Evolutionary conservation across 2,797 vertebrate genomes (phyloP).

Genomic region (Acanthopagrus latus): DNA sequence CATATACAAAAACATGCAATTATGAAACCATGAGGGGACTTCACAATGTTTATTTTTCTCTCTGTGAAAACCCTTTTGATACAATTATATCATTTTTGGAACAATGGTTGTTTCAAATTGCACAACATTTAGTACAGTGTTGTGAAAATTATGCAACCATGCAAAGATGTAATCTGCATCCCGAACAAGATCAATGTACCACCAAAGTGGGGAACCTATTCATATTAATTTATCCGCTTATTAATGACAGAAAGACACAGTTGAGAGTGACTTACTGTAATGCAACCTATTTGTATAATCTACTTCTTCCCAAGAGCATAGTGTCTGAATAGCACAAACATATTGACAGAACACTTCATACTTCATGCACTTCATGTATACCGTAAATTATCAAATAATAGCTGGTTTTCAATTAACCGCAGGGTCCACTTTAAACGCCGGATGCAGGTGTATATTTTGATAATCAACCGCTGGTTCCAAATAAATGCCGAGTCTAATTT

Average conservation of each 20-base stretch:
- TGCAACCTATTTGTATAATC: constrained; percentile 49
- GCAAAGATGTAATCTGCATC: constrained; percentile 66
- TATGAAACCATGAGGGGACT: not conserved
- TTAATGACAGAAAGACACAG: constrained; percentile 35
- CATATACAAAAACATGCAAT: constrained; percentile 7
- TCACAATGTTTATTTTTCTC: not conserved
- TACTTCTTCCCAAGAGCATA: constrained; percentile 33
- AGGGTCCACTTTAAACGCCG: too few species aligned
- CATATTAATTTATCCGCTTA: constrained; percentile 54
- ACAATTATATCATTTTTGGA: constrained; percentile 22
- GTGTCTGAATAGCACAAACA: constrained; percentile 37
- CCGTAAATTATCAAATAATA: too few species aligned
- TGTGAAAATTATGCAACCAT: constrained; percentile 49
- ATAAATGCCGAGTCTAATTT: too few species aligned
- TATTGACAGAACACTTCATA: constrained; percentile 41
- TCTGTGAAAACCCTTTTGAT: constrained; percentile 11
- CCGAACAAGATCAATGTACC: constrained; percentile 63
- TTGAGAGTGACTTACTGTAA: constrained; percentile 29
- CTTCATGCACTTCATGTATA: constrained; percentile 36
- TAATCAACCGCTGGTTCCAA: too few species aligned
- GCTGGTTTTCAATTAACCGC: too few species aligned
- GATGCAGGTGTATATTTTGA: too few species aligned
- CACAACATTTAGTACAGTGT: constrained; percentile 46
- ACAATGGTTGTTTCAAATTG: constrained; percentile 51
- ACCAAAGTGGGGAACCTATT: constrained; percentile 49